Conservation (phyloP, 2,888 invertebrate species). For the Drosophila testacea region DNA sequence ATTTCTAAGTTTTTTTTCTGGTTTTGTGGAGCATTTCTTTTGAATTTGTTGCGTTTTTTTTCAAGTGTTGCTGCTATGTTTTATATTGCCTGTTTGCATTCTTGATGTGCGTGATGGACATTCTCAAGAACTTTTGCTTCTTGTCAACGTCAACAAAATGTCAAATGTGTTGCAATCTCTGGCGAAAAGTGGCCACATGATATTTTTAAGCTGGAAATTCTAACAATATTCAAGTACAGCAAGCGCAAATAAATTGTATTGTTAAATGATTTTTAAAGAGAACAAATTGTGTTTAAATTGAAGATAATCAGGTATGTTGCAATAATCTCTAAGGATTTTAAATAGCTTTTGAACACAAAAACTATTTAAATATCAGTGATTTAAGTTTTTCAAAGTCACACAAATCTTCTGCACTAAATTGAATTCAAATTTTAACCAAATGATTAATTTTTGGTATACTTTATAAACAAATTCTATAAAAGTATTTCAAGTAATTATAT, state of each 20-base stretch:
- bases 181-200: slow-evolving; percentile 47
- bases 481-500: no score
- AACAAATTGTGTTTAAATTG: no score
- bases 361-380: no score
- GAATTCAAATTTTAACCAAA: no score
- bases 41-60: slow-evolving; percentile 56
- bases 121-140: slow-evolving; percentile 72
- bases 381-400: no score
- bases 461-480: no score
- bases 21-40: slow-evolving; percentile 44
- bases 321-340: no score
- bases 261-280: neutral
- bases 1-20: slow-evolving; percentile 12
- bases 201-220: slow-evolving; percentile 53
- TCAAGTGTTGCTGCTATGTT: slow-evolving; percentile 28
- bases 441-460: no score
- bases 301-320: no score
- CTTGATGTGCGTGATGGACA: slow-evolving; percentile 68
- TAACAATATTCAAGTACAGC: slow-evolving; percentile 6
- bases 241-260: slow-evolving; percentile 26
- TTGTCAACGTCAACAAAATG: slow-evolving; percentile 63
- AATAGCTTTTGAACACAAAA: no score
- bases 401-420: no score
- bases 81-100: slow-evolving; percentile 50
- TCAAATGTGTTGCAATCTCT: slow-evolving; percentile 68